These are phyloP conservation scores for Cossypha heuglini DNA, from an alignment of 2,797 vertebrate genomes.

Conservation along the genomic window DNA sequence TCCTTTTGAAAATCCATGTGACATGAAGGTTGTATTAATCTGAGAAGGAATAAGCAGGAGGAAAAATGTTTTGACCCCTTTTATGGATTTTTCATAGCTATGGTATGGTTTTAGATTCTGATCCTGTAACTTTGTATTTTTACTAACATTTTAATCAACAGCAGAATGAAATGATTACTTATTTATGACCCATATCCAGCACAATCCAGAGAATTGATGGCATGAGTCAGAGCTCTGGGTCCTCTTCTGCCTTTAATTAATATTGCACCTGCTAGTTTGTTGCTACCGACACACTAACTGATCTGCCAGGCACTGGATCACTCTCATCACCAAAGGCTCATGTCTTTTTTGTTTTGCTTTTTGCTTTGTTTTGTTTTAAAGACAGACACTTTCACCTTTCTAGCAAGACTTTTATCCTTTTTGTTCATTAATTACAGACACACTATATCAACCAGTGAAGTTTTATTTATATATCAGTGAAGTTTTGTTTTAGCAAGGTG, in stretches of 20 bases:
- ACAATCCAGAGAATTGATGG: background rate
- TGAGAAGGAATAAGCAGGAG: background rate
- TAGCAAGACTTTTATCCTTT: background rate
- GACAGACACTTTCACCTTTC: background rate
- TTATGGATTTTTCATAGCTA: constrained; percentile 8
- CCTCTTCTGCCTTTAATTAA: background rate
- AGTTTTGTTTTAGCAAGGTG: background rate
- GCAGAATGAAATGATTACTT: background rate
- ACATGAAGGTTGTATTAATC: background rate
- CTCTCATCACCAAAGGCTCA: background rate
- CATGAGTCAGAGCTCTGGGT: background rate
- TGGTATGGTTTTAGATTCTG: background rate
- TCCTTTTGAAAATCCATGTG: background rate
- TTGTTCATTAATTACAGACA: background rate
- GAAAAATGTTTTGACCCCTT: background rate
- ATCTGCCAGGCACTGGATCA: background rate
- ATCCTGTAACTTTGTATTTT: background rate
- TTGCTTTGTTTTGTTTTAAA: background rate
- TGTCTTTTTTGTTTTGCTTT: background rate
- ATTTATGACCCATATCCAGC: constrained; percentile 23
- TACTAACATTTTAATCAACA: constrained; percentile 24
- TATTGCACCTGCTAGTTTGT: background rate
- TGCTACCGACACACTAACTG: background rate
- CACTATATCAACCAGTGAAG: fast-evolving
- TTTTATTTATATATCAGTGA: background rate